These are phyloP conservation scores for Aphis gossypii DNA, from an alignment of 1,140 invertebrate species.

Conservation along the genomic window DNA sequence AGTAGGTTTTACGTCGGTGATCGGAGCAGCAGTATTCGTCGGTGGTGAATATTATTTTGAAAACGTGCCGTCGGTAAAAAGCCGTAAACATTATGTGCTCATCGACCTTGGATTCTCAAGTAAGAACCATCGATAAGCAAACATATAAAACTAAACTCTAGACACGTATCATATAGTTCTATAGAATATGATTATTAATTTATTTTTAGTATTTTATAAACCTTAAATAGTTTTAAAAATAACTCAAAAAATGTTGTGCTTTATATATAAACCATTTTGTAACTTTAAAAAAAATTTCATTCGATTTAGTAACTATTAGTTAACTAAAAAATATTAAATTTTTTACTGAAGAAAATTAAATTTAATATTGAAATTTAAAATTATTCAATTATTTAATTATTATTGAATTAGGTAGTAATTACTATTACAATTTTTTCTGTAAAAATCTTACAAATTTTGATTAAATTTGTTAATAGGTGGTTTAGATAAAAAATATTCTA, in stretches of 20 bases:
- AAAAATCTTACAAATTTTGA: background rate
- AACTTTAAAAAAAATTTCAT: background rate
- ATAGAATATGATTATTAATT: background rate
- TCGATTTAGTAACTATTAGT: background rate
- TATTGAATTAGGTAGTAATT: background rate
- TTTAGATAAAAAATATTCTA: background rate
- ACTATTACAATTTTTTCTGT: background rate
- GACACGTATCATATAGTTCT: background rate
- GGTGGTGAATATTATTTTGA: slow-evolving; percentile 57
- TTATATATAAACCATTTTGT: background rate
- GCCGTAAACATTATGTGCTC: slow-evolving; percentile 55
- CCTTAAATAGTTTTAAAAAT: background rate
- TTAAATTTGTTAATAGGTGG: background rate
- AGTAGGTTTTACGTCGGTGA: slow-evolving; percentile 44
- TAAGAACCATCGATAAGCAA: background rate
- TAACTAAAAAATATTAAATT: no score
- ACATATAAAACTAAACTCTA: background rate
- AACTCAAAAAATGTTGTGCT: background rate
- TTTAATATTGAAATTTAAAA: background rate
- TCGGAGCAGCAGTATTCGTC: slow-evolving; percentile 53
- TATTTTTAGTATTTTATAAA: slow-evolving; percentile 1
- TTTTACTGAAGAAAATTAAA: background rate
- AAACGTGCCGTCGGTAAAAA: slow-evolving; percentile 58
- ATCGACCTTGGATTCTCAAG: slow-evolving; percentile 50
- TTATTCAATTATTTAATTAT: background rate